Evolutionary conservation across 2,797 vertebrate genomes (phyloP), one percentile per base, ranked within the genome.

Genomic region (Peromyscus melanophrys): DNA sequence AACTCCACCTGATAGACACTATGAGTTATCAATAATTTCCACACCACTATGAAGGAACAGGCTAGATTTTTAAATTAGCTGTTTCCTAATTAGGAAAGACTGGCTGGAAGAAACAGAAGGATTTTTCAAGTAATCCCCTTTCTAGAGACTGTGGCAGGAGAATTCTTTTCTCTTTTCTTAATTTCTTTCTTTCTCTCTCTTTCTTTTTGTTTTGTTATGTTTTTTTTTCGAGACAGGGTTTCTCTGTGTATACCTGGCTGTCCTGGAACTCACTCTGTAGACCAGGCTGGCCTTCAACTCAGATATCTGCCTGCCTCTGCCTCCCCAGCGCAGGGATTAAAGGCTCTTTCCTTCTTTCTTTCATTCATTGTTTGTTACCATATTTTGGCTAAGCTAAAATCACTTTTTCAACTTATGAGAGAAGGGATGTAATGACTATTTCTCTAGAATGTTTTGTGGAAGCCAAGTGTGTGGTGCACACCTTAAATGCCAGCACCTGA

Each of bases 31-130:
- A 19, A 78, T 63, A 49, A 69, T 1, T 78, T 76, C 59, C 43
- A 59, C 40, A 85, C 6, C n/a, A 34, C 57, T 67, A 49, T 34
- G 31, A 84, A 93, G 87, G 19, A 89, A 96, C 2, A 23, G 31
- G 61, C 4, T 78, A n/a, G n/a, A n/a, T 40, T 87, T 82, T 78
- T 90, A 37, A 85, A 65, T 75, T 94, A 96, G 49, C 25, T 87
- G 57, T 83, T 96, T 89, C 67, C 14, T 19, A 77, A 43, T 63
- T 73, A 55, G 16, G 13, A 76, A 83, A 76, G 37, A 80, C 21
- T 31, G 10, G 40, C 2, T 78, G 23, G 23, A 84, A 82, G 67
- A 92, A 94, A 76, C 8, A 71, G 90, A 93, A 55, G 1, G 2
- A 0, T 6, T 1, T 2, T 31, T 69, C 23, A 92, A 92, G 75